phyloP scores from a whole-genome alignment of 2,113 vertebrate genomes.

The Caracal caracal region DNA sequence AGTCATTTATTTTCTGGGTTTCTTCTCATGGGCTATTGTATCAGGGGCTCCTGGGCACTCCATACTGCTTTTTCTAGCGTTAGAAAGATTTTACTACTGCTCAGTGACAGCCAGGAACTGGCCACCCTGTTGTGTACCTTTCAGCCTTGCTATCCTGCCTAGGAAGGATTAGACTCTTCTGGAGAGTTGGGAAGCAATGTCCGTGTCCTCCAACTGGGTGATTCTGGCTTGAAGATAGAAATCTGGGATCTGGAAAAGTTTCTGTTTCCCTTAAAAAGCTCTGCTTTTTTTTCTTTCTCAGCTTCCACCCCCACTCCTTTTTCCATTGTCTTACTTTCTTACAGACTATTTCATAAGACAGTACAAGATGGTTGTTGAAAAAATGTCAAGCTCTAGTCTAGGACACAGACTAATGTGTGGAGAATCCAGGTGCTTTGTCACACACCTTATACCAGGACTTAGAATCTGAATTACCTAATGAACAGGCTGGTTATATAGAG shows the following conservation, averaged over 20 bases:
- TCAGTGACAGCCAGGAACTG: not conserved
- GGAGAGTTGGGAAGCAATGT: not conserved
- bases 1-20: conserved; percentile 16
- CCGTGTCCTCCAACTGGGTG: not conserved
- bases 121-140: not conserved
- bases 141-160: not conserved
- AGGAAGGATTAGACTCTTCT: not conserved
- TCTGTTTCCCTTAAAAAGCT: not conserved
- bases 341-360: conserved; percentile 31
- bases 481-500: not conserved
- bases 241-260: not conserved
- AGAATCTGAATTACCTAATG: conserved; percentile 4
- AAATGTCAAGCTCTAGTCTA: not conserved
- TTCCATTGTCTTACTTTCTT: not conserved
- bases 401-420: not conserved
- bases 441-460: not conserved
- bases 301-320: not conserved
- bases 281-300: conserved; percentile 42
- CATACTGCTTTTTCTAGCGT: conserved; percentile 23
- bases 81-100: not conserved
- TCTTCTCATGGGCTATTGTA: not conserved
- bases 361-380: conserved; percentile 13
- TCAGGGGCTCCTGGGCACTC: not conserved
- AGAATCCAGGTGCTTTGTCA: conserved; percentile 37
- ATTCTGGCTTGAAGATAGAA: not conserved